Conservation (phyloP, 1,140 invertebrate species). For the Portunus trituberculatus region DNA sequence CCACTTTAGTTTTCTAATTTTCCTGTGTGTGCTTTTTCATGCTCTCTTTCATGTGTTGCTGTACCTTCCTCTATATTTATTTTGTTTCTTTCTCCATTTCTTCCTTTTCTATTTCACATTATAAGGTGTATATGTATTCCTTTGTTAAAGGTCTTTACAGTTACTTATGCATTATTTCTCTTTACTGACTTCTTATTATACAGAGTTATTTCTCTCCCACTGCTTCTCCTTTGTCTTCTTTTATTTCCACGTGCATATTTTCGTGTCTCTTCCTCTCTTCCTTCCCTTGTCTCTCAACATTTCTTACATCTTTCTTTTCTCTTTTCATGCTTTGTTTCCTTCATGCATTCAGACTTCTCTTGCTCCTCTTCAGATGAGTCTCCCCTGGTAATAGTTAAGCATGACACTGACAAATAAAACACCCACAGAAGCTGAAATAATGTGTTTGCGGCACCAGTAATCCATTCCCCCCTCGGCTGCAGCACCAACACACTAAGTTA, state of each 20-base stretch:
- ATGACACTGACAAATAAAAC: conserved; percentile 12
- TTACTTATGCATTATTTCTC: no score
- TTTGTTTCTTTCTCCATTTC: background rate
- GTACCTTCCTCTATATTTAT: no score
- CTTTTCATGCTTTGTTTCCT: background rate
- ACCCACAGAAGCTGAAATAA: background rate
- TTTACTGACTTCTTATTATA: no score
- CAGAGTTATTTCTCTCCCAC: background rate
- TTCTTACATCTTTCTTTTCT: background rate
- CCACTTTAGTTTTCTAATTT: background rate
- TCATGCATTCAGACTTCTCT: background rate
- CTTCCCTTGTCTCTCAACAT: background rate
- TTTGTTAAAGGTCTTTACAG: no score
- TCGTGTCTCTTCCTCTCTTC: background rate
- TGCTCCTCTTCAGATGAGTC: background rate
- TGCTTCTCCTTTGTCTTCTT: background rate
- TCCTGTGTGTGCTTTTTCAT: background rate
- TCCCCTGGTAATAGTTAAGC: background rate
- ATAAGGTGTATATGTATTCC: no score
- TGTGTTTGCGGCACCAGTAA: background rate
- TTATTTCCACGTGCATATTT: background rate
- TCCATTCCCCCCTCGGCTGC: background rate
- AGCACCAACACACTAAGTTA: background rate
- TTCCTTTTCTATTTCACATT: background rate
- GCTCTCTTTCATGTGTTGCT: no score